phyloP scores from a whole-genome alignment of 2,113 vertebrate genomes.

The Microtus montanus region DNA sequence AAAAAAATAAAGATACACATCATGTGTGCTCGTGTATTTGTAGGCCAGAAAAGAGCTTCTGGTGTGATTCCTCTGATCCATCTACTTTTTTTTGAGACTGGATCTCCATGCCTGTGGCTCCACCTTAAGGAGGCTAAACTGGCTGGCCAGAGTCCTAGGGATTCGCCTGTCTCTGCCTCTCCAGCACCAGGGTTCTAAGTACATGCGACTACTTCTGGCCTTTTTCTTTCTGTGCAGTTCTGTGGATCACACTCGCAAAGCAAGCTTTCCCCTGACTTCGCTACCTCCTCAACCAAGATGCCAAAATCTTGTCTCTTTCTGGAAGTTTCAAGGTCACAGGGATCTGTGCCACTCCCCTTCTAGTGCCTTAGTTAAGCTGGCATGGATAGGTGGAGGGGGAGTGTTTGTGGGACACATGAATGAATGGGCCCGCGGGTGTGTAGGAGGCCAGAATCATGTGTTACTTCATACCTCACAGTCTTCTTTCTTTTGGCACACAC shows the following conservation, averaged over 20 bases:
- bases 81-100: neutral
- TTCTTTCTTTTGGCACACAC: neutral
- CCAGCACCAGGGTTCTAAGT: neutral
- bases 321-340: neutral
- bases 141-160: neutral
- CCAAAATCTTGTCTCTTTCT: neutral
- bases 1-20: neutral
- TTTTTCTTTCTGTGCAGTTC: neutral
- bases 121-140: neutral
- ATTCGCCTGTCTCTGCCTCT: neutral
- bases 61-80: neutral
- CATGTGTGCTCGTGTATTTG: neutral
- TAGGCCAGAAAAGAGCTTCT: neutral
- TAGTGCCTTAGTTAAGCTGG: neutral
- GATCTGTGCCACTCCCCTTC: neutral
- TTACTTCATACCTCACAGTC: neutral
- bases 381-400: rapidly evolving
- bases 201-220: neutral
- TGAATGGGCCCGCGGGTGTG: neutral
- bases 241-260: neutral
- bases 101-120: neutral
- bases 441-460: neutral
- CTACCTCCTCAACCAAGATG: neutral
- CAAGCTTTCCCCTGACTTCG: neutral
- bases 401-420: neutral